Evolutionary conservation across 1,140 invertebrate genomes (phyloP), one percentile per base, ranked within the genome.

Genomic region (Laodelphax striatellus): DNA sequence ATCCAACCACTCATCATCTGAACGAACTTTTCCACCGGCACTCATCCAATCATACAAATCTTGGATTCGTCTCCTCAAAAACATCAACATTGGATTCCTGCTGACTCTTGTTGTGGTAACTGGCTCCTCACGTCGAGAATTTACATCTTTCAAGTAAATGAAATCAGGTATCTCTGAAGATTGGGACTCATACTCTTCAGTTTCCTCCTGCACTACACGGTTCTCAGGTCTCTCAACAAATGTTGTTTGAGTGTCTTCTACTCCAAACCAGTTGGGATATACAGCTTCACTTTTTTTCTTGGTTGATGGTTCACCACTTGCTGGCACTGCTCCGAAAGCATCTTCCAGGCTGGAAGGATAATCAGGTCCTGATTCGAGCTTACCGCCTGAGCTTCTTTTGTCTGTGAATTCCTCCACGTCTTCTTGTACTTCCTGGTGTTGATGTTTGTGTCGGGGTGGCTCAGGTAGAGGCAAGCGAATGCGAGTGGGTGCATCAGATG

Each of bases 41-140:
- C 68, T 69, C 2, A 79, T 68, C 76, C 77, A 79, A 61, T 77
- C 73, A 57, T 78, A 73, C 0, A 79, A 52, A 16, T 79, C 77
- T 52, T 76, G 74, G 0, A 80, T 69, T 61, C 78, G 74, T 60
- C 77, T 64, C 44, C 65, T 63, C 5, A 69, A 53, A 50, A 69
- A 69, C 13, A 44, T 52, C 4, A 58, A 42, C 42, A 69, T 19
- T 0, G 69, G 63, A 19, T 64, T 65, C 13, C 57, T 60, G 6
- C 41, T 42, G 4, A 43, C 54, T 21, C 62, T 59, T n/a, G 57
- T 55, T 19, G 38, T 38, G n/a, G 17, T 41, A 0, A 41, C 55
- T 50, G 52, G 41, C 16, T 62, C 44, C 19, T 16, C 21, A 1
- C 22, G 10, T 31, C 16, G 1, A 28, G 42, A 43, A 19, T 52